Conservation (phyloP, 1,140 invertebrate genomes). For the Drosophila sp. region DNA sequence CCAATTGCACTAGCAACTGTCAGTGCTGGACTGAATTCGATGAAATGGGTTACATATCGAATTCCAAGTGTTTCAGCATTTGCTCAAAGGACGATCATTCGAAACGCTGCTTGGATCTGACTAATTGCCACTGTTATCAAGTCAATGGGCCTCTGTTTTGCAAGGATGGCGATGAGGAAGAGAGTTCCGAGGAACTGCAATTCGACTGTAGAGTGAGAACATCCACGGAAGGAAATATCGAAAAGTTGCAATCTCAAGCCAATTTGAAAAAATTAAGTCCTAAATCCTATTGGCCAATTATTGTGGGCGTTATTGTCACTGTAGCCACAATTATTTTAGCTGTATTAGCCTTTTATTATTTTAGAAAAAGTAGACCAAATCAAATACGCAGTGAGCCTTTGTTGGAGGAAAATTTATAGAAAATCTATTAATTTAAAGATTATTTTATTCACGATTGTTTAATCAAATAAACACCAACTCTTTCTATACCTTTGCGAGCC, state of each 20-base stretch:
- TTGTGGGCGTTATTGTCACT: neutral
- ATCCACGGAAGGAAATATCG: neutral
- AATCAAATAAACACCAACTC: too few species aligned
- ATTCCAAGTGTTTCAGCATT: slow-evolving; percentile 1
- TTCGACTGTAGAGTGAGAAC: neutral
- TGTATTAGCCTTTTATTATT: neutral
- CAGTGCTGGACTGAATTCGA: slow-evolving; percentile 10
- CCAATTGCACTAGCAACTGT: neutral
- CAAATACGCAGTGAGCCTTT: neutral
- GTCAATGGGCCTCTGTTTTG: neutral
- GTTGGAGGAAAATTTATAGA: neutral
- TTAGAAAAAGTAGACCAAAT: neutral
- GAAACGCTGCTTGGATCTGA: neutral
- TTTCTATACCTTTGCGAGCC: too few species aligned
- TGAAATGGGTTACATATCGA: neutral
- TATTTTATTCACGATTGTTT: too few species aligned
- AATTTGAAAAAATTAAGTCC: neutral
- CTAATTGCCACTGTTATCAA: slow-evolving; percentile 1
- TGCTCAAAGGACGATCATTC: neutral
- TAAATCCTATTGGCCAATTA: neutral
- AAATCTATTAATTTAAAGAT: neutral
- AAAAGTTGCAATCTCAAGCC: neutral
- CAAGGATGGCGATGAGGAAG: neutral
- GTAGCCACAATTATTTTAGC: neutral
- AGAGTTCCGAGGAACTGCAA: neutral